phyloP scores from a whole-genome alignment of 53 echinoderm and acorn worm species.

The Echinometra lucunter region DNA sequence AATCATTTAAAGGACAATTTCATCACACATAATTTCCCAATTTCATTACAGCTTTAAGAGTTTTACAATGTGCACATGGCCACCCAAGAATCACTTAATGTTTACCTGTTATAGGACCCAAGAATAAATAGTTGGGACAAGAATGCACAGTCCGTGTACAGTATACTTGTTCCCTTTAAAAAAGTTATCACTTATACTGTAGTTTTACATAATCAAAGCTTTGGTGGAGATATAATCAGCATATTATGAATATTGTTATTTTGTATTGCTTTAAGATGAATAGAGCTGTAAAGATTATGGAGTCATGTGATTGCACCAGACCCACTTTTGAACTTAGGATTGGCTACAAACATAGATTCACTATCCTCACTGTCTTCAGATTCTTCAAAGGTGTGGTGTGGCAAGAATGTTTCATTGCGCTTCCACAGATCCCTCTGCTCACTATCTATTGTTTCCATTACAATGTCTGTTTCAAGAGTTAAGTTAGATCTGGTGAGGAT shows the following conservation, averaged over 20 bases:
- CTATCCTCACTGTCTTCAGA: conserved; percentile 41
- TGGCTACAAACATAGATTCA: conserved; percentile 45
- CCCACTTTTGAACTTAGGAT: conserved; percentile 33
- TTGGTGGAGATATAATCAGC: background rate
- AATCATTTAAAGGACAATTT: too few relatives aligned
- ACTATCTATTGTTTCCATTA: background rate
- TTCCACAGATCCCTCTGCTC: conserved; percentile 34
- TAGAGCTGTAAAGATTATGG: background rate
- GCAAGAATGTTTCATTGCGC: conserved; percentile 61
- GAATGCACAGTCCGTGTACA: too few relatives aligned
- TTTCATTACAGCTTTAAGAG: too few relatives aligned
- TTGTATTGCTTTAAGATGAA: background rate
- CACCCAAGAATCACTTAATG: too few relatives aligned
- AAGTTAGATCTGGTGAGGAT: background rate
- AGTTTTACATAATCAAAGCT: too few relatives aligned
- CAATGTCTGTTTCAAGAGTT: background rate
- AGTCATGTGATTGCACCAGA: conserved; percentile 40
- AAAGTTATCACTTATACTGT: too few relatives aligned
- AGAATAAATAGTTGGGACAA: too few relatives aligned
- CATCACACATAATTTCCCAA: too few relatives aligned
- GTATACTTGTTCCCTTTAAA: too few relatives aligned
- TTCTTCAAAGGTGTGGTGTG: conserved; percentile 35
- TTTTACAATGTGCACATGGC: too few relatives aligned
- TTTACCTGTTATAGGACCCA: too few relatives aligned
- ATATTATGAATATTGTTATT: background rate